Conservation (phyloP, 2,113 vertebrate genomes). For the Alethe diademata region DNA sequence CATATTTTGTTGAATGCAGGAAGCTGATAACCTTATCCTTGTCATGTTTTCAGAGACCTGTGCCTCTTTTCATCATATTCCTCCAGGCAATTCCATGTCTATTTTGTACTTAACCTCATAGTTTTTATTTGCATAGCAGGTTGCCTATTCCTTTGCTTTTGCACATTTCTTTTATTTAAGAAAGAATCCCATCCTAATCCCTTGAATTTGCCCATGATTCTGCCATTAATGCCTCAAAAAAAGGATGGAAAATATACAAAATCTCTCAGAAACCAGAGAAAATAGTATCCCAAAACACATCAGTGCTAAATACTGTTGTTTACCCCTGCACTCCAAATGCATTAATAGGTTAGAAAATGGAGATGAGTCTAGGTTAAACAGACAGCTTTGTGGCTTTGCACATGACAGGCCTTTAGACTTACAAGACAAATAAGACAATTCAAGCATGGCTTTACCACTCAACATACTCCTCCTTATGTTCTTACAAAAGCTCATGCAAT, state of each 20-base stretch:
- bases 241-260: neutral
- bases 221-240: neutral
- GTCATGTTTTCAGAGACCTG: neutral
- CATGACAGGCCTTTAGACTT: conserved; percentile 20
- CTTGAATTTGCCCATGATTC: neutral
- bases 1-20: neutral
- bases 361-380: conserved; percentile 5
- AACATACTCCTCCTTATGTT: neutral
- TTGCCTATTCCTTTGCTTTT: neutral
- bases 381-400: conserved; percentile 23
- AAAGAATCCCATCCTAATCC: neutral
- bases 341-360: conserved; percentile 23
- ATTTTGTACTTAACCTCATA: neutral
- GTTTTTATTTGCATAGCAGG: neutral
- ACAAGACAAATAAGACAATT: conserved; percentile 19
- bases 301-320: neutral
- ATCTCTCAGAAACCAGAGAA: neutral
- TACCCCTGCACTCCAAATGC: neutral
- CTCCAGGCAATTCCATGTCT: neutral
- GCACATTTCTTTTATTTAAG: neutral
- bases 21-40: neutral
- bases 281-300: neutral
- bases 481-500: conserved; percentile 25
- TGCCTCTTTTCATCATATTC: neutral
- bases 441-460: conserved; percentile 17